Percentiles rank a stretch among this genome's conserved stretches.
These are phyloP conservation scores for Nephrotoma guestfalica DNA, from an alignment of 2,888 invertebrate genomes.

Conservation along the genomic window DNA sequence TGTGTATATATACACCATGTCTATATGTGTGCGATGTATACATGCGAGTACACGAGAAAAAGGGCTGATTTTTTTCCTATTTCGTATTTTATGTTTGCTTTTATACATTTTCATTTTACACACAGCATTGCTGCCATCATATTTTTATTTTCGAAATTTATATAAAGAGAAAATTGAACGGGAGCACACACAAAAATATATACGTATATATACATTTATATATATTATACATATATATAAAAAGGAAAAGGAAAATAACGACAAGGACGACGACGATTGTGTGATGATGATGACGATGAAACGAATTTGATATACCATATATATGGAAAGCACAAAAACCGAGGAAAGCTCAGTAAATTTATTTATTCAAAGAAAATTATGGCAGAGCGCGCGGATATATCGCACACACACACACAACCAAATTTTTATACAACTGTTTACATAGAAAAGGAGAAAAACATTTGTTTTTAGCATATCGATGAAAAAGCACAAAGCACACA, in stretches of 20 bases:
- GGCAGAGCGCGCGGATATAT: background rate
- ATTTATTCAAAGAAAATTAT: background rate
- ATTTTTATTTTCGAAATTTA: background rate
- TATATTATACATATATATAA: too few species aligned
- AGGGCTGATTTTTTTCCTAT: background rate
- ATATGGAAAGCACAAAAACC: background rate
- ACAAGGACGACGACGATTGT: background rate
- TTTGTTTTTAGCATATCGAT: background rate
- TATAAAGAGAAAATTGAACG: background rate
- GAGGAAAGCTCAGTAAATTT: background rate
- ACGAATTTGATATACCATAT: background rate
- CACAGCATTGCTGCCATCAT: background rate
- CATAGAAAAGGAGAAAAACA: background rate
- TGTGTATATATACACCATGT: background rate
- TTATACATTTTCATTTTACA: background rate
- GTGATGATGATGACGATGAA: background rate
- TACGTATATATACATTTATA: too few species aligned
- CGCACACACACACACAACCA: background rate
- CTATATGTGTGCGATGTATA: background rate
- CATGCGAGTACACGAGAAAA: background rate
- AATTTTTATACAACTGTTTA: background rate
- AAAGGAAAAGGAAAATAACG: background rate
- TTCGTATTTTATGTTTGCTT: background rate
- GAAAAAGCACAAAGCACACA: background rate
- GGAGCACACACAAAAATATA: background rate